Percentiles rank a stretch among this genome's conserved stretches.
These are phyloP conservation scores for Oreohelix idahoensis DNA, from an alignment of 1,140 invertebrate genomes.

Conservation along the genomic window DNA sequence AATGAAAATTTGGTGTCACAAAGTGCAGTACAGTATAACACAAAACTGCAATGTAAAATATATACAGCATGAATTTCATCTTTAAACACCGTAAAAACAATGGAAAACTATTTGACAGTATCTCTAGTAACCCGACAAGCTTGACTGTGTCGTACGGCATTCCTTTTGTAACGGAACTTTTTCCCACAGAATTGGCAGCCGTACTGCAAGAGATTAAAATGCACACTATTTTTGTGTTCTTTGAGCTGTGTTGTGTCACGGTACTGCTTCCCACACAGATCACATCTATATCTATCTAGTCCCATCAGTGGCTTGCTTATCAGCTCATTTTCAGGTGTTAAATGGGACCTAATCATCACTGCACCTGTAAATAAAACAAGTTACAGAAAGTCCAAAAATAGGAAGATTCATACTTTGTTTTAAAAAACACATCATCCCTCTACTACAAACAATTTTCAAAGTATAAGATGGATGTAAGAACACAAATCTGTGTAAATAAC, in stretches of 20 bases:
- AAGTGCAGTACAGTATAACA: no score
- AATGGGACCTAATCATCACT: not conserved
- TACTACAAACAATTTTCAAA: no score
- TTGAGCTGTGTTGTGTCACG: not conserved
- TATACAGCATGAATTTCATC: no score
- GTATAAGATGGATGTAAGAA: no score
- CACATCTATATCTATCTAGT: not conserved
- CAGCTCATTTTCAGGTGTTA: not conserved
- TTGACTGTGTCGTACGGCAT: not conserved
- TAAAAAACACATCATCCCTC: not conserved
- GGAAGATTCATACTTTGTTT: not conserved
- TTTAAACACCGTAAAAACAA: no score
- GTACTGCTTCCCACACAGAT: not conserved
- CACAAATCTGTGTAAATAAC: no score
- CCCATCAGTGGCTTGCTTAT: not conserved
- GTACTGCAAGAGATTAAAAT: conserved; percentile 6
- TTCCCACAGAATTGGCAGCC: conserved; percentile 1
- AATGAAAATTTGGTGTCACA: no score
- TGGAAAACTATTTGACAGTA: not conserved
- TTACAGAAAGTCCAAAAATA: not conserved
- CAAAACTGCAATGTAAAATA: no score
- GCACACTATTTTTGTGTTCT: conserved; percentile 16
- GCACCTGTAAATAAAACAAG: conserved; percentile 14
- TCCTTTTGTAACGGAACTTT: not conserved
- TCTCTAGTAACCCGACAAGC: not conserved